Conservation (phyloP, 2,888 invertebrate species). For the Dioctria rufipes region DNA sequence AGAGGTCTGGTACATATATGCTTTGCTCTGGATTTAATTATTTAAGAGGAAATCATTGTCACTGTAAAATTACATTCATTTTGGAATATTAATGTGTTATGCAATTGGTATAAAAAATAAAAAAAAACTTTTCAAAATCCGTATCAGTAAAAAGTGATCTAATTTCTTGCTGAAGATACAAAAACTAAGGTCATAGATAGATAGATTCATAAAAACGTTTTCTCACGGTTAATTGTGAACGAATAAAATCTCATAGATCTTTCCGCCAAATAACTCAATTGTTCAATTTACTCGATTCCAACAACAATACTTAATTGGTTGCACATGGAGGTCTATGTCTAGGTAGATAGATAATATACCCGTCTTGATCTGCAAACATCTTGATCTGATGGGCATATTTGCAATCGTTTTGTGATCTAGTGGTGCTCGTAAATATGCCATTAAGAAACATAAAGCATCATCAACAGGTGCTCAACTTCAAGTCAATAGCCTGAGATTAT, state of each 20-base stretch:
- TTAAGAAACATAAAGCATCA: constrained; percentile 37
- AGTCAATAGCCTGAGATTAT: constrained; percentile 32
- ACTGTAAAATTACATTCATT: too few relatives aligned
- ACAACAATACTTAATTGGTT: constrained; percentile 16
- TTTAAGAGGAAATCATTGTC: not conserved
- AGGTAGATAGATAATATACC: constrained; percentile 1
- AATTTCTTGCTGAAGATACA: too few relatives aligned
- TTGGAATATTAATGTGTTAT: too few relatives aligned
- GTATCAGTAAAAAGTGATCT: too few relatives aligned
- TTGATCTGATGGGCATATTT: constrained; percentile 20
- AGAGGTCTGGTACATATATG: too few relatives aligned
- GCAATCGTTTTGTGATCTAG: constrained; percentile 30
- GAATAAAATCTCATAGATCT: constrained; percentile 1
- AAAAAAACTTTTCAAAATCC: too few relatives aligned
- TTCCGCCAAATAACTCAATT: constrained; percentile 25
- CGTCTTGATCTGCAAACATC: constrained; percentile 46
- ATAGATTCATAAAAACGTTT: not conserved
- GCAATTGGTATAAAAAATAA: too few relatives aligned
- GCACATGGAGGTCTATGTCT: constrained; percentile 47
- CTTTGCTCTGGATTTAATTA: too few relatives aligned
- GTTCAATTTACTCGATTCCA: not conserved
- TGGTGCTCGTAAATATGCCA: constrained; percentile 36
- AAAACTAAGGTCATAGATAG: too few relatives aligned
- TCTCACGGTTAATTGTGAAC: constrained; percentile 26
- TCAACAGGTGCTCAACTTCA: constrained; percentile 26